A percentile compares a stretch with the other conserved stretches of the same genome.
Evolutionary conservation across 2,797 vertebrate genomes (phyloP).

Genomic region (Babyrousa celebensis): DNA sequence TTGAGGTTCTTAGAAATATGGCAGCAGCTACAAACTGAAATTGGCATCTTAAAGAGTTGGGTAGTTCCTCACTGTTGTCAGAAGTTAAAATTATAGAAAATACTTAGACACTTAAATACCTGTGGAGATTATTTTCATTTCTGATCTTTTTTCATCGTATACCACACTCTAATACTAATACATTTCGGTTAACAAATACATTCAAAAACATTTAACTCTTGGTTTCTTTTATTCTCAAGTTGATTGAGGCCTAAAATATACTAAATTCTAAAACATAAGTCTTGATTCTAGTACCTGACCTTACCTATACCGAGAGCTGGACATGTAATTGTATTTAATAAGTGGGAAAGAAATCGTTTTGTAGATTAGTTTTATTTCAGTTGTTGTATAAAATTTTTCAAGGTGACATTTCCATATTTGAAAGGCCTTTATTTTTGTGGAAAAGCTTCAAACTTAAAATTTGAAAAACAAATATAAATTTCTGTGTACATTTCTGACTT

Average conservation of each 20-base stretch:
- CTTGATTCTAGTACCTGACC: slow-evolving; percentile 1
- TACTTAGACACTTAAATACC: background rate
- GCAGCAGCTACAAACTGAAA: slow-evolving; percentile 20
- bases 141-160: background rate
- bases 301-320: background rate
- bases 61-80: slow-evolving; percentile 13
- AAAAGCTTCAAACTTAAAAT: slow-evolving; percentile 59
- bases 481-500: slow-evolving; percentile 1
- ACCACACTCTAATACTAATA: slow-evolving; percentile 45
- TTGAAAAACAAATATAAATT: slow-evolving; percentile 37
- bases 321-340: slow-evolving; percentile 42
- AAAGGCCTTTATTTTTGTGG: background rate
- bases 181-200: slow-evolving; percentile 29
- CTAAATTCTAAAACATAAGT: slow-evolving; percentile 11
- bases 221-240: slow-evolving; percentile 35
- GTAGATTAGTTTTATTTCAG: slow-evolving; percentile 34
- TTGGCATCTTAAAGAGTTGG: slow-evolving; percentile 36
- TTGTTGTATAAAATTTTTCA: slow-evolving; percentile 23
- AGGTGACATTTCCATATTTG: slow-evolving; percentile 51
- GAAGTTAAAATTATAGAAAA: slow-evolving; percentile 60
- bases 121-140: slow-evolving; percentile 35
- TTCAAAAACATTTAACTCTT: slow-evolving; percentile 63
- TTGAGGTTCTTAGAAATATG: slow-evolving; percentile 86
- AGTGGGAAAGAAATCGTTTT: slow-evolving; percentile 25
- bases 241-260: slow-evolving; percentile 32